Evolutionary conservation across 2,113 vertebrate genomes (phyloP), one percentile per base, ranked within the genome.

Genomic region (Nicator chloris): DNA sequence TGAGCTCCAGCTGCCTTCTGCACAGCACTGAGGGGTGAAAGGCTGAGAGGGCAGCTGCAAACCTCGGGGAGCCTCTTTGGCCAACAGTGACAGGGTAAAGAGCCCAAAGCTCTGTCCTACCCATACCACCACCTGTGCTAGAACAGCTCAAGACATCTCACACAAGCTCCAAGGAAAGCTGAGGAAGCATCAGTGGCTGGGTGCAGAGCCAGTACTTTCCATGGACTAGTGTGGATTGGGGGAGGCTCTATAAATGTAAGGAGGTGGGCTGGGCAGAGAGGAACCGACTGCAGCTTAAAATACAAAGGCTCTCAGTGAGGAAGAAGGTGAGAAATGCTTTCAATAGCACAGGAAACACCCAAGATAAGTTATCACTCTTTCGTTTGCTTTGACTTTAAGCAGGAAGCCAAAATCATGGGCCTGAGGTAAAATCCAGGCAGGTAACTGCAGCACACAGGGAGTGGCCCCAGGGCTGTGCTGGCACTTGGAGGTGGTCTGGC

Each of bases 181-280:
- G 17, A 77, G 65, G 37, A 90, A 53, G 77, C 72, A 53, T 1
- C 10, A 1, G 47, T 33, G 84, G 69, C 40, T 91, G 84, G 3
- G 2, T 65, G 64, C 87, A 61, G 81, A 91, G 90, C 90, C 69
- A 84, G 26, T 23, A 64, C 81, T 75, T 91, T 44, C 73, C 94
- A 66, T 11, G 60, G 88, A 81, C 78, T 6, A 73, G 17, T 3
- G 2, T 18, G 90, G 90, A 3, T 65, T 10, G 69, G 90, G 71
- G 90, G 88, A 93, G 78, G 88, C 26, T 95, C 78, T 90, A 54
- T 59, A 93, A 95, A 86, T 95, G 90, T 82, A 70, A 94, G 37
- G 69, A 81, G 81, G 85, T 94, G 88, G 77, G 84, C 64, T 95
- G 81, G 85, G 81, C 56, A 87, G 59, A 82, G 59, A 80, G 71